Base-by-base conservation (phyloP, 2,113 vertebrate species). In the Nesoenas mayeri region DNA sequence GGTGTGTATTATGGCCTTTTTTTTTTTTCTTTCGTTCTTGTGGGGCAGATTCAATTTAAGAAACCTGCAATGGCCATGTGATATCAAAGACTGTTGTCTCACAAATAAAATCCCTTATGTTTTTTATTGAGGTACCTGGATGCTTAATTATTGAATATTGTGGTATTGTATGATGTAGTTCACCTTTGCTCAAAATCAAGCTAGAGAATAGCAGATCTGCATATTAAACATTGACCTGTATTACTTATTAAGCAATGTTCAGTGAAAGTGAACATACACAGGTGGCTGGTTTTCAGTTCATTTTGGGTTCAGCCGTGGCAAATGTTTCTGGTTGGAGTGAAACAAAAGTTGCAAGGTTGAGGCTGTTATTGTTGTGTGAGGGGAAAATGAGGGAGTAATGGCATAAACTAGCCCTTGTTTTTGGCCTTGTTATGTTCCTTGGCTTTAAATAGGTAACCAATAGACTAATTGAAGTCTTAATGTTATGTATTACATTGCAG, bases 1-100 rank as follows among this genome's bases (percentile, higher is more conserved):
- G 98, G 99, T 99, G 91, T 69, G 98, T 94, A 90, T 85, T 94
- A 50, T 14, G 14, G 20, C 36, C 9, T 36, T 36, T 36, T 47
- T 60, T 28, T 17, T 44, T 44, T 44, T 62, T 40, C 12, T 65
- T 83, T 81, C 3, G 25, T 72, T 88, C 21, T 36, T 85, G 8
- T 38, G 56, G 38, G 40, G 38, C 15, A 82, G 8, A 70, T 48
- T 72, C 11, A 85, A 50, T 32, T 20, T 87, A 71, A 88, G 62
- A 89, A 89, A 84, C 13, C 32, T 67, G 18, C 22, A 53, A 2
- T 34, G n/a, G 5, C 28, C 22, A 22, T 16, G 17, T 44, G 19
- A 2, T 69, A 56, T 62, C 57, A 58, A 74, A 71, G 67, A 53
- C 20, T 1, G 0, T 40, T 1, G 2, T 80, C 51, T 74, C 50